These are phyloP conservation scores for Cryptocephalus moraei DNA, from an alignment of 2,888 invertebrate species.

Conservation along the genomic window DNA sequence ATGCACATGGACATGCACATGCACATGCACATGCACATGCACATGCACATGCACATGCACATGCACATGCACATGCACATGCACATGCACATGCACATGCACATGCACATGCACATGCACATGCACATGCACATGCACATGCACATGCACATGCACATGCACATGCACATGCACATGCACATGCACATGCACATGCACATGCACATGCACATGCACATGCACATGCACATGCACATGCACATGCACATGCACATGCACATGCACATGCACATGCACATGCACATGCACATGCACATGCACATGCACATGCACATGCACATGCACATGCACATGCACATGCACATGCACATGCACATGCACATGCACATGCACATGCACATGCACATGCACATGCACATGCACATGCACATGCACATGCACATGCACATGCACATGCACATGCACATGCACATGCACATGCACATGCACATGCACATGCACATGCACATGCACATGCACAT, in stretches of 20 bases:
- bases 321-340: constrained; percentile 1
- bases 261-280: constrained; percentile 1
- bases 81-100: constrained; percentile 1
- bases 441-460: constrained; percentile 1
- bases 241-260: constrained; percentile 1
- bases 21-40: constrained; percentile 2
- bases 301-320: constrained; percentile 2
- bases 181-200: background rate
- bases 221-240: constrained; percentile 1
- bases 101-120: background rate
- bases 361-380: constrained; percentile 2
- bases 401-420: constrained; percentile 2
- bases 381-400: constrained; percentile 1
- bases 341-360: constrained; percentile 2
- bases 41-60: constrained; percentile 2
- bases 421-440: constrained; percentile 1
- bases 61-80: constrained; percentile 2
- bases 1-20: constrained; percentile 2
- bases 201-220: constrained; percentile 2
- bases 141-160: no score
- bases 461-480: constrained; percentile 1
- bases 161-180: background rate
- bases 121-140: background rate
- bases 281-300: constrained; percentile 2
- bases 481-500: constrained; percentile 1